Conservation (phyloP, 1,140 invertebrate genomes). For the Philotrypesis tridentata region DNA sequence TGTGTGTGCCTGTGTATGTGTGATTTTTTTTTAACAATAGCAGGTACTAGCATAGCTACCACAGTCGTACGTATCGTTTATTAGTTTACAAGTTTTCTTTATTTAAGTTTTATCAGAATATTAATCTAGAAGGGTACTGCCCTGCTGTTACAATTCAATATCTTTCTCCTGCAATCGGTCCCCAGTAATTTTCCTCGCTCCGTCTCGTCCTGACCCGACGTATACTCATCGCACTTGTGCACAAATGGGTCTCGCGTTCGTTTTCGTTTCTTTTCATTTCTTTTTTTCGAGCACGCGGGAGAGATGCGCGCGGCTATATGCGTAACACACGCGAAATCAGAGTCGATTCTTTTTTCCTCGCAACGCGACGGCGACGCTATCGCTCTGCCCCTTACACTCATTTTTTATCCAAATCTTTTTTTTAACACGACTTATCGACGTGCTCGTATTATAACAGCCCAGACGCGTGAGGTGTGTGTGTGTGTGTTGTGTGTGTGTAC, state of each 20-base stretch:
- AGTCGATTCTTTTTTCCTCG: not conserved
- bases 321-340: conserved; percentile 38
- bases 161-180: not conserved
- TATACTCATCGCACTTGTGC: not conserved
- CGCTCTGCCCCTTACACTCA: not conserved
- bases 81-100: conserved; percentile 67
- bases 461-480: not conserved
- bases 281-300: not conserved
- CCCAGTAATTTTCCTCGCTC: conserved; percentile 17
- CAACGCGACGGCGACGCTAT: not conserved
- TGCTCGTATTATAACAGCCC: not conserved
- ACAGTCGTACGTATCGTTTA: conserved; percentile 75
- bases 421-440: conserved; percentile 24
- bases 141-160: conserved; percentile 33
- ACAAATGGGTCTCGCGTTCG: not conserved
- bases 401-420: conserved; percentile 4
- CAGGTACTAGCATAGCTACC: conserved; percentile 75
- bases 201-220: not conserved
- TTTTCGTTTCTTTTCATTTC: too few species aligned
- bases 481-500: not conserved
- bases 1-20: not conserved
- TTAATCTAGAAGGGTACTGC: conserved; percentile 67
- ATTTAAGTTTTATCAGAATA: conserved; percentile 57
- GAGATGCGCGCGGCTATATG: not conserved
- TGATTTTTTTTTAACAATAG: conserved; percentile 70